Conservation (phyloP, 1,140 invertebrate species). For the Neelides sp. region DNA sequence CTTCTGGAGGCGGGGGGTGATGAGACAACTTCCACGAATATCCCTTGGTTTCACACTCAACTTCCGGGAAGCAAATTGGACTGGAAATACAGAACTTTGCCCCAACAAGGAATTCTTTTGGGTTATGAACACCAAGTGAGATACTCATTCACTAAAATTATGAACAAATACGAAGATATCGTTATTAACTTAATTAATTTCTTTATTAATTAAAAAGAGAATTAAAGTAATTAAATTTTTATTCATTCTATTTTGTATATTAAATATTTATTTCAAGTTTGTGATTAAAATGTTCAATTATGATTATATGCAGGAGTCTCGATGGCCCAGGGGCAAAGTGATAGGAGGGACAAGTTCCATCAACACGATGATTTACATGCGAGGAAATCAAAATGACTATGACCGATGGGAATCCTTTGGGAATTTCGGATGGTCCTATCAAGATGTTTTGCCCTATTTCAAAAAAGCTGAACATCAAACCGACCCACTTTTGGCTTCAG, state of each 20-base stretch:
- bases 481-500: constrained; percentile 21
- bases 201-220: too few species aligned
- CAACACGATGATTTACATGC: constrained; percentile 54
- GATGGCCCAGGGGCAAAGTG: constrained; percentile 37
- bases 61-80: constrained; percentile 80
- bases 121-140: constrained; percentile 24
- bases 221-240: too few species aligned
- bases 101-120: constrained; percentile 33
- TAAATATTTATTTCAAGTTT: neutral
- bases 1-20: constrained; percentile 77
- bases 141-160: neutral
- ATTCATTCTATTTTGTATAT: neutral
- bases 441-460: constrained; percentile 62
- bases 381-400: constrained; percentile 22
- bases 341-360: constrained; percentile 55
- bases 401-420: constrained; percentile 47
- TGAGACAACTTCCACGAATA: constrained; percentile 67
- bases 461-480: constrained; percentile 60
- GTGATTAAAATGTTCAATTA: neutral
- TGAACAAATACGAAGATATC: too few species aligned
- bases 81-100: constrained; percentile 68
- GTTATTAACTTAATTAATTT: too few species aligned
- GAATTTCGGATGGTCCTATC: constrained; percentile 44
- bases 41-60: constrained; percentile 68
- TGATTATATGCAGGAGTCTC: constrained; percentile 10